Base-by-base conservation (phyloP, 37 sponge, comb jelly and placozoan species). In the Ephydatia muelleri region DNA sequence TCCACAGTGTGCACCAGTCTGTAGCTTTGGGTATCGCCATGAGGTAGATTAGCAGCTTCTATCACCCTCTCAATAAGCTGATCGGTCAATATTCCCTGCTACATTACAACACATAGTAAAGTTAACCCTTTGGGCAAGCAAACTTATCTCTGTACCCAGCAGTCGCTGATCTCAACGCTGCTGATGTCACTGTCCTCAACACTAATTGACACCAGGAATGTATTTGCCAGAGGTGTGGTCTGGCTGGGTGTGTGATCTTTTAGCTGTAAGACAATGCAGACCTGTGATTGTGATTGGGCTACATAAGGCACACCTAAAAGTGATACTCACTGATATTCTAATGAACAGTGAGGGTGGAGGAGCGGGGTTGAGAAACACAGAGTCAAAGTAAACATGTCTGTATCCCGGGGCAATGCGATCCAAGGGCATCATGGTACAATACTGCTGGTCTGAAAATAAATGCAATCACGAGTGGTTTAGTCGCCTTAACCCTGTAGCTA, bases 261-360 rank as follows among this genome's bases (percentile, higher is more conserved):
- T 1, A 37, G 31, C 77, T 76, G 77, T 25, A 28, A 76, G 27
- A 37, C 26, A 25, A 37, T 36, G 36, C 34, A 30, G 26, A 57
- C n/a, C n/a, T n/a, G n/a, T n/a, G n/a, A n/a, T n/a, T n/a, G n/a
- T n/a, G n/a, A n/a, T n/a, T n/a, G n/a, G n/a, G n/a, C n/a, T n/a
- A n/a, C n/a, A n/a, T n/a, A n/a, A n/a, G n/a, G n/a, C n/a, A n/a
- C n/a, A n/a, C n/a, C n/a, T n/a, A n/a, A n/a, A n/a, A 36, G 23
- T 9, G 11, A 57, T 8, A 80, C 80, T 80, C 35, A 80, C 80
- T 25, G 69, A 2, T 49, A 47, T 36, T 38, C 73, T 47, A 22
- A 87, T 38, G 47, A 87, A 81, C 33, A 87, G 65, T 2, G 82
- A 81, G n/a, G 87, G 82, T 16, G 73, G 72, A 0, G 38, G 81